These are phyloP conservation scores for Rhagophthalmus giganteus DNA, from an alignment of 2,888 invertebrate genomes.

Conservation along the genomic window DNA sequence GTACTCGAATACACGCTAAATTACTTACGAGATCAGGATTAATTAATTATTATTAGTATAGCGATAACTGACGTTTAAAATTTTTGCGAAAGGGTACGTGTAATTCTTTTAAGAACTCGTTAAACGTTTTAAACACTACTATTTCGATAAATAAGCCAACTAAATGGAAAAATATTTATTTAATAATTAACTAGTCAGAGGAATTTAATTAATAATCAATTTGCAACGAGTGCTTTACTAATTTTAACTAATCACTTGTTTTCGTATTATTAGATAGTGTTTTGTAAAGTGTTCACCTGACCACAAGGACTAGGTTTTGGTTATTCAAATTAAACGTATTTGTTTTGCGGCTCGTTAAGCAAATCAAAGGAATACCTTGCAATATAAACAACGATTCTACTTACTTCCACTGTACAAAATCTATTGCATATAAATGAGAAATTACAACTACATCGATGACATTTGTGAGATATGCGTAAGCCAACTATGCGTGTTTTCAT, in stretches of 20 bases:
- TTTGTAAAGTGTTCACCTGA: constrained; percentile 2
- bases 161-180: not conserved
- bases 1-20: constrained; percentile 23
- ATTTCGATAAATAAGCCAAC: too few species aligned
- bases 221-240: not conserved
- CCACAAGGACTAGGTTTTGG: constrained; percentile 1
- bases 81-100: not conserved
- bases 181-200: not conserved
- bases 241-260: not conserved
- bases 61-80: constrained; percentile 4
- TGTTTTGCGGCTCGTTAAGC: constrained; percentile 11
- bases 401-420: constrained; percentile 1
- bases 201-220: not conserved
- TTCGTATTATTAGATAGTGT: constrained; percentile 1
- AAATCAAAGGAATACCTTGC: constrained; percentile 9
- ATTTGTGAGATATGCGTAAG: constrained; percentile 1
- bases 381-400: constrained; percentile 5
- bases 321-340: constrained; percentile 3
- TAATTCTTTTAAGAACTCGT: too few species aligned
- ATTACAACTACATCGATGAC: not conserved
- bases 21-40: constrained; percentile 25
- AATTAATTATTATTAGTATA: constrained; percentile 21
- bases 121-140: too few species aligned
- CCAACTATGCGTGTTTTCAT: constrained; percentile 19
- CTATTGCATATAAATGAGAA: constrained; percentile 6